Conservation (phyloP, 2,888 invertebrate genomes). For the Tenthredo amoena region DNA sequence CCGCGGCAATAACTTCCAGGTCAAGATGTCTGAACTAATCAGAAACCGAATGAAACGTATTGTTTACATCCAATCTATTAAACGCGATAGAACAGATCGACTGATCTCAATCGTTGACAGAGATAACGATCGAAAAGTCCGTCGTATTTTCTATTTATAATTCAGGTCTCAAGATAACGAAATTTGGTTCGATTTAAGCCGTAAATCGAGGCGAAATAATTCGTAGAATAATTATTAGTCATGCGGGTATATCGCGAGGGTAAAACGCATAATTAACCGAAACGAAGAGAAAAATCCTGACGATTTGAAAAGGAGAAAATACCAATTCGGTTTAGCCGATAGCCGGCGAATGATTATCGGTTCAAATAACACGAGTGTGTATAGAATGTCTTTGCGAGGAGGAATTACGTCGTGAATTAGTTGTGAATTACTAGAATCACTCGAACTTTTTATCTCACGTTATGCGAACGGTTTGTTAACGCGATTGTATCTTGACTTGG, state of each 20-base stretch:
- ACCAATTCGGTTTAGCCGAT: not conserved
- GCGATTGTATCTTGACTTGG: not conserved
- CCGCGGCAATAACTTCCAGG: not conserved
- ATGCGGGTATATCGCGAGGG: too few relatives aligned
- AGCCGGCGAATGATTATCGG: not conserved
- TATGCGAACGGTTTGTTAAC: not conserved
- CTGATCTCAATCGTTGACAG: too few relatives aligned
- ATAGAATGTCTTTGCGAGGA: not conserved
- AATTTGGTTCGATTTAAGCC: not conserved
- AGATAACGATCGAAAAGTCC: too few relatives aligned
- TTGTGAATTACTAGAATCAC: constrained; percentile 3
- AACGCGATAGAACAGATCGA: not conserved
- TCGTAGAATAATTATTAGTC: not conserved
- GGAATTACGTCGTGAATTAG: not conserved
- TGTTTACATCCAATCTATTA: not conserved
- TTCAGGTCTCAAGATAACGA: not conserved
- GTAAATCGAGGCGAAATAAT: not conserved
- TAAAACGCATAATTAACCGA: not conserved
- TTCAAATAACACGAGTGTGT: not conserved
- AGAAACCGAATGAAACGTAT: not conserved
- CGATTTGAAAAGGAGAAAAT: not conserved
- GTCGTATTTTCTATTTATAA: not conserved
- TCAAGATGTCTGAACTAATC: not conserved
- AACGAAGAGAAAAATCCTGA: not conserved
- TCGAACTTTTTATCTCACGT: constrained; percentile 6